Conservation (phyloP, 2,888 invertebrate genomes). For the Trissolcus brochymenae region DNA sequence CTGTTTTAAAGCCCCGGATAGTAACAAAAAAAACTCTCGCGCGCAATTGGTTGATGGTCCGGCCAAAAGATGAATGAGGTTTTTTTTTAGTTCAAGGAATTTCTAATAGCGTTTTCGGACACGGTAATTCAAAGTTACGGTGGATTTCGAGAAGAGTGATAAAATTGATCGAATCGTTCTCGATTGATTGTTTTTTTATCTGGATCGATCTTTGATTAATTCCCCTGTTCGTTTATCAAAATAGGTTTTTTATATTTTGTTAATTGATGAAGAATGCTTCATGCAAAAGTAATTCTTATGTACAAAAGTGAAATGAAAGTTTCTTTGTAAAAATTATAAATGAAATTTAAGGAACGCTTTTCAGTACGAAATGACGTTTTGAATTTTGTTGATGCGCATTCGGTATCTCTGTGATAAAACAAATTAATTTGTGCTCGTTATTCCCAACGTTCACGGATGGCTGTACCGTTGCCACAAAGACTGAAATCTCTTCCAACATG, state of each 20-base stretch:
- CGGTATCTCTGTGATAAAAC: conserved; percentile 43
- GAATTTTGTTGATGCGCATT: conserved; percentile 19
- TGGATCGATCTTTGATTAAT: background rate
- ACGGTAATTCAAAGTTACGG: background rate
- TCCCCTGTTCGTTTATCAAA: background rate
- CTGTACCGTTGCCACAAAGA: conserved; percentile 52
- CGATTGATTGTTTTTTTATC: background rate
- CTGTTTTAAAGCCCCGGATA: conserved; percentile 44
- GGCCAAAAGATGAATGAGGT: conserved; percentile 41
- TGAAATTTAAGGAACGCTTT: conserved; percentile 8
- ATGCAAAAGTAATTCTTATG: too few relatives aligned
- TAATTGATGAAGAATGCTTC: too few relatives aligned
- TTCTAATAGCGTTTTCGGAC: background rate
- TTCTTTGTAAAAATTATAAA: conserved; percentile 15
- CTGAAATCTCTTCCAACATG: conserved; percentile 53
- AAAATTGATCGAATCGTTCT: background rate
- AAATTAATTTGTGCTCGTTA: conserved; percentile 54
- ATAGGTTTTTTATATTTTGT: too few relatives aligned
- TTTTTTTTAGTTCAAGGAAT: conserved; percentile 23
- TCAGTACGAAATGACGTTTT: conserved; percentile 24
- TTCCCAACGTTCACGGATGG: conserved; percentile 50
- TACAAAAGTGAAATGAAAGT: background rate
- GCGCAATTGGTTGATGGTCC: conserved; percentile 58
- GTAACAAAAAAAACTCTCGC: conserved; percentile 35
- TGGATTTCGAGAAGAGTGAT: background rate